Evolutionary conservation across 2,113 vertebrate species (phyloP), one percentile per base, ranked within the genome.

Genomic region (Ctenodactylus gundi): DNA sequence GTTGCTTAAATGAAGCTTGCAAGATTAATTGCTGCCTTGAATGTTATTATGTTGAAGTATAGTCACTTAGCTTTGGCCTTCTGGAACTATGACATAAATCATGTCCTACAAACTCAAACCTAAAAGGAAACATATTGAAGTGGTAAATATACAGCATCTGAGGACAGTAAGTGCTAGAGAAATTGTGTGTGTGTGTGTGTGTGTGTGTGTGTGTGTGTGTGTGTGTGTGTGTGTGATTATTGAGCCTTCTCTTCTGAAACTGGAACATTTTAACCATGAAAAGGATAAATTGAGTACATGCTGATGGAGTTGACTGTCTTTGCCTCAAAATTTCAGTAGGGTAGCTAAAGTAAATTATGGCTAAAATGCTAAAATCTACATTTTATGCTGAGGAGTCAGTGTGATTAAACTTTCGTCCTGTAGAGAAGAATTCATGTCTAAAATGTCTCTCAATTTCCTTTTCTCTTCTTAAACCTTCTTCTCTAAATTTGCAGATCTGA

Each of bases 1-100:
- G 46, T 49, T 76, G 62, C 73, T 90, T 87, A 95, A 96, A 94
- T 73, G 80, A 95, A 94, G 64, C 77, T 75, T 90, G 46, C 44
- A 96, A 96, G 95, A 97, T 97, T 91, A 95, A 97, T 97, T 90
- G 57, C 60, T 82, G 41, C 86, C 57, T 94, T 91, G 72, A 90
- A 77, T 72, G 65, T 73, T 65, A 89, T 64, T 76, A 34, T 75
- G 76, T 6, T 68, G 67, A 92, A 96, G 49, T 6, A 17, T 68
- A 94, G n/a, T 96, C 62, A 75, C 14, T 94, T 93, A 87, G 25
- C 20, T 90, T 89, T 93, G 91, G 93, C 89, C 91, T 93, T 94
- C 87, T 88, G 76, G 95, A 96, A 97, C 90, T 82, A 60, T 70
- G 78, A 76, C 77, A 90, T 94, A 88, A 97, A 36, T 96, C 91